Evolutionary conservation across 2,113 vertebrate genomes (phyloP).

Genomic region (Halichoerus grypus): DNA sequence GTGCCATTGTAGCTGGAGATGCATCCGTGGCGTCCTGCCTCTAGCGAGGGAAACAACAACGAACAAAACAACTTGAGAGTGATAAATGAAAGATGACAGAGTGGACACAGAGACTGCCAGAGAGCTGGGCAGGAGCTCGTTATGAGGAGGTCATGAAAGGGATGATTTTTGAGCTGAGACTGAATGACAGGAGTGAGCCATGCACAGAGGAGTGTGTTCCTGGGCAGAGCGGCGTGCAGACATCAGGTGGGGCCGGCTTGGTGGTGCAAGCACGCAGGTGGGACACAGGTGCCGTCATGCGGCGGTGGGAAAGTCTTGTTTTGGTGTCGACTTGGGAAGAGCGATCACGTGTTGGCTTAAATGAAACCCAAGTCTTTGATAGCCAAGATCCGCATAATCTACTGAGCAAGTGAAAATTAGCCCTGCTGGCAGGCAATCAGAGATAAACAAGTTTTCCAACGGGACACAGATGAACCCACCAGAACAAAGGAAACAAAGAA

Average conservation of each 20-base stretch:
- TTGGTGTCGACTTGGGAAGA: background rate
- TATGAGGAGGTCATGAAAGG: background rate
- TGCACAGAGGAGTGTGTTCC: no score
- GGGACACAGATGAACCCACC: background rate
- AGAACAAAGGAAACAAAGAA: background rate
- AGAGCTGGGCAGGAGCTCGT: background rate
- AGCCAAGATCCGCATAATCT: background rate
- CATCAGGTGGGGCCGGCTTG: background rate
- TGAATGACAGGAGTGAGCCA: background rate
- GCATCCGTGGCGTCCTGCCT: background rate
- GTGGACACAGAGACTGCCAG: background rate
- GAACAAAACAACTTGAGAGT: background rate
- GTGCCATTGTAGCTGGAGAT: background rate
- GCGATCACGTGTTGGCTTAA: background rate
- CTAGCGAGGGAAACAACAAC: background rate
- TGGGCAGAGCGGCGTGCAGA: rapidly evolving
- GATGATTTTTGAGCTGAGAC: background rate
- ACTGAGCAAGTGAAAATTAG: background rate
- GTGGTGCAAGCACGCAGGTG: background rate
- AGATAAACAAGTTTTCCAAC: background rate
- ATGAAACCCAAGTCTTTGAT: background rate
- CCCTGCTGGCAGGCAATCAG: background rate
- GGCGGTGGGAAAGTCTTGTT: rapidly evolving
- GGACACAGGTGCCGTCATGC: background rate
- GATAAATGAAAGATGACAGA: background rate